These are phyloP conservation scores for Trogon melanurus DNA, from an alignment of 2,113 vertebrate species.

Conservation along the genomic window DNA sequence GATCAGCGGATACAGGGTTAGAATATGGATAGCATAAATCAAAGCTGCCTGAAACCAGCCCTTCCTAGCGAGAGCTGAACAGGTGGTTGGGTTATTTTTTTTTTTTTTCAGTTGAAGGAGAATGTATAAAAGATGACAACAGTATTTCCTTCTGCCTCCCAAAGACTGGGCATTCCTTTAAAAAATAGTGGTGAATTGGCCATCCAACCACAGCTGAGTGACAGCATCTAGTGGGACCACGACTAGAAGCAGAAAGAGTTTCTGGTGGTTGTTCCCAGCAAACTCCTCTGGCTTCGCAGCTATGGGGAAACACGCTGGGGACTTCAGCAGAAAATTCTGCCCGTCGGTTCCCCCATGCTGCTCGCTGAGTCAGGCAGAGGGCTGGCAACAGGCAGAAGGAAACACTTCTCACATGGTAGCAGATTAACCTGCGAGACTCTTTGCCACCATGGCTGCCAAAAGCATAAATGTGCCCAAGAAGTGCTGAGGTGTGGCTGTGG, in stretches of 20 bases:
- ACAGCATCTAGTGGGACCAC: background rate
- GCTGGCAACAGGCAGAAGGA: background rate
- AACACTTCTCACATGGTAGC: background rate
- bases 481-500: background rate
- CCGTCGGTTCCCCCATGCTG: background rate
- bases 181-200: background rate
- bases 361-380: background rate
- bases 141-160: background rate
- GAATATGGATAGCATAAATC: background rate
- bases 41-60: background rate
- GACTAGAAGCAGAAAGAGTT: background rate
- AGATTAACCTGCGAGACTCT: background rate
- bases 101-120: background rate
- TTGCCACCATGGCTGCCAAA: background rate
- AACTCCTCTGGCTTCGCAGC: background rate
- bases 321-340: slow-evolving; percentile 35
- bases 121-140: background rate
- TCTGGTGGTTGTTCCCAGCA: background rate
- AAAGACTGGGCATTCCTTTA: background rate
- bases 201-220: background rate
- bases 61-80: background rate
- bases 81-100: background rate
- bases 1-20: background rate
- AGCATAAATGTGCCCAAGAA: rapidly evolving
- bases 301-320: background rate